These are phyloP conservation scores for Menidia menidia DNA, from an alignment of 2,797 vertebrate genomes.

Conservation along the genomic window DNA sequence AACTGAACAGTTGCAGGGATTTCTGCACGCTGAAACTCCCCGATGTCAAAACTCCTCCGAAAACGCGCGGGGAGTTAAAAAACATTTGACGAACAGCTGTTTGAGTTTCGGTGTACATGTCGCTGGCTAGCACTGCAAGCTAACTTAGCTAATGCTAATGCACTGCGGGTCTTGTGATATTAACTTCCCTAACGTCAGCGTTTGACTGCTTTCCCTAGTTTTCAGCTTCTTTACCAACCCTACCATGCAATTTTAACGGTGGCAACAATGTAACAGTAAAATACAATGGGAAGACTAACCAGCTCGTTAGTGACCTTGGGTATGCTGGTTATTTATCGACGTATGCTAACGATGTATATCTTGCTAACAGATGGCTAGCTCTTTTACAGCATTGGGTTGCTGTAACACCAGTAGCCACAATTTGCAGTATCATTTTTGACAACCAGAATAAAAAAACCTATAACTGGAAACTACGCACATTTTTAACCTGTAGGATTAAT, in stretches of 20 bases:
- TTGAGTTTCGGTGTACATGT: conserved; percentile 22
- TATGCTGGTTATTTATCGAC: conserved; percentile 71
- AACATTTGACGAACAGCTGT: neutral
- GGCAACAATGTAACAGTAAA: neutral
- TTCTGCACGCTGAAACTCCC: neutral
- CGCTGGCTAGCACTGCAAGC: conserved; percentile 63
- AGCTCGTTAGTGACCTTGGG: conserved; percentile 75
- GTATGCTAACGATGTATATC: conserved; percentile 64
- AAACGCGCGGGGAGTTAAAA: neutral
- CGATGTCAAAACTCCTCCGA: fast-evolving
- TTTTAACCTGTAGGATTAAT: neutral
- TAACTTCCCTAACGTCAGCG: conserved; percentile 43
- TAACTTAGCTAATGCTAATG: conserved; percentile 65
- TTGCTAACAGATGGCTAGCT: conserved; percentile 49
- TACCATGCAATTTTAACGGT: fast-evolving
- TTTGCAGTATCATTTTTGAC: conserved; percentile 59
- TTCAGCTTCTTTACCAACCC: neutral
- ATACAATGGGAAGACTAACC: neutral
- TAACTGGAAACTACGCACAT: neutral
- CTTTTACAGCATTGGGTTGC: conserved; percentile 31
- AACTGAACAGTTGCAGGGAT: fast-evolving
- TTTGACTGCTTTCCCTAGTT: neutral
- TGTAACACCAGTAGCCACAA: conserved; percentile 32
- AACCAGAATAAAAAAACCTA: neutral
- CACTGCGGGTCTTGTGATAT: conserved; percentile 68